Evolutionary conservation across 1,140 invertebrate species (phyloP), one percentile per base, ranked within the genome.

Genomic region (Drosophila paulistorum): DNA sequence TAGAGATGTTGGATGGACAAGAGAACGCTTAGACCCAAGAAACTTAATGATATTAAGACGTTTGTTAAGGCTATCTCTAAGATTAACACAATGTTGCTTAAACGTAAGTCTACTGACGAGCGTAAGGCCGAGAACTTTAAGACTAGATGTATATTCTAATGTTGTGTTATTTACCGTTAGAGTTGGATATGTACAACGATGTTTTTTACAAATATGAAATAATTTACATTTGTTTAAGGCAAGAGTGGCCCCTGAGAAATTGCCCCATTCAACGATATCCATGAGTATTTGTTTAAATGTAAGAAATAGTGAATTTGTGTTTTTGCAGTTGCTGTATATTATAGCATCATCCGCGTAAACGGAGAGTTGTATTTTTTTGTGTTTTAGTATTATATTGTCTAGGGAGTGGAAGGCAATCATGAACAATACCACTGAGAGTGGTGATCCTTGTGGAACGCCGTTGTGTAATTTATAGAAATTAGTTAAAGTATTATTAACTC

Each of bases 41-140:
- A 71, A 66, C 51, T 71, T 71, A 17, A 71, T 71, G 20, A 65
- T 60, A 57, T 66, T 66, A 37, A 71, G 41, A n/a, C 62, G 57
- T 23, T 65, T 71, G 23, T 10, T 51, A 60, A 61, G 55, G 6
- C 55, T 70, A 9, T 35, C 39, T 7, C 55, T 58, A 70, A 70
- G 35, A 42, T 64, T 39, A 9, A 1, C 48, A 59, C 68, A 70
- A 10, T 70, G 54, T 66, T 71, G 55, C 62, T 59, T 71, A 14
- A 71, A 70, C 17, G 51, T 65, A 35, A 59, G 61, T 65, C 61
- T 35, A 14, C 57, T 66, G 63, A 14, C 41, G 41, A 42, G 41
- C 41, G 26, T 60, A n/a, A 66, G 41, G 55, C 65, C 41, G 14
- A 60, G 35, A 67, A 60, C 42, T 60, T 60, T 60, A 48, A 14